Conservation (phyloP, 2,113 vertebrate species). For the Hylia prasina region DNA sequence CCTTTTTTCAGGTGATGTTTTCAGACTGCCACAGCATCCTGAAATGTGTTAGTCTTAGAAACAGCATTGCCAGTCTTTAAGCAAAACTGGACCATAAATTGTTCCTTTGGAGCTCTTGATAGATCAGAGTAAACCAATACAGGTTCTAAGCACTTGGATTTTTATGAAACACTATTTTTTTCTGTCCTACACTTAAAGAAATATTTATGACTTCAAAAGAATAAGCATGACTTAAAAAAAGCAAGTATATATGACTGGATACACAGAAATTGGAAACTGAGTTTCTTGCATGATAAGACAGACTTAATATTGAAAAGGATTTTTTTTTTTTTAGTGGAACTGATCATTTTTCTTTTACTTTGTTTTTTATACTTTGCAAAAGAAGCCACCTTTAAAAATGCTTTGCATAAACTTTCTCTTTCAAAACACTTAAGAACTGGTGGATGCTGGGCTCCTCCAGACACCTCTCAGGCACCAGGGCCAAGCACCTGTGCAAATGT, state of each 20-base stretch:
- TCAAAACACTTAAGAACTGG: background rate
- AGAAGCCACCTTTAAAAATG: background rate
- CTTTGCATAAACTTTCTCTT: background rate
- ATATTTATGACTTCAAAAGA: background rate
- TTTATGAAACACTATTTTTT: constrained; percentile 14
- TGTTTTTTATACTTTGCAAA: background rate
- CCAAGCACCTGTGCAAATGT: background rate
- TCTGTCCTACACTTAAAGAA: background rate
- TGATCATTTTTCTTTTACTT: background rate
- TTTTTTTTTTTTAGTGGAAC: background rate
- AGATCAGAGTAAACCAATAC: background rate
- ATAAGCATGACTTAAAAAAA: background rate
- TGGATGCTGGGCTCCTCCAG: background rate
- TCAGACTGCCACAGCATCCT: background rate
- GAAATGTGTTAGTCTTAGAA: background rate
- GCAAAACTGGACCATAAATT: constrained; percentile 22
- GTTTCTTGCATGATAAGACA: background rate
- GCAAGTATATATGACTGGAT: background rate
- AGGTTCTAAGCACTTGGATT: background rate
- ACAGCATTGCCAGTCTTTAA: background rate
- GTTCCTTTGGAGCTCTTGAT: background rate
- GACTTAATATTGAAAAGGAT: background rate
- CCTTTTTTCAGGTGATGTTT: background rate
- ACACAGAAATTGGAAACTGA: background rate
- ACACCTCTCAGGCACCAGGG: background rate